phyloP scores from a whole-genome alignment of 2,113 vertebrate species.

The Coptodon rendalli region DNA sequence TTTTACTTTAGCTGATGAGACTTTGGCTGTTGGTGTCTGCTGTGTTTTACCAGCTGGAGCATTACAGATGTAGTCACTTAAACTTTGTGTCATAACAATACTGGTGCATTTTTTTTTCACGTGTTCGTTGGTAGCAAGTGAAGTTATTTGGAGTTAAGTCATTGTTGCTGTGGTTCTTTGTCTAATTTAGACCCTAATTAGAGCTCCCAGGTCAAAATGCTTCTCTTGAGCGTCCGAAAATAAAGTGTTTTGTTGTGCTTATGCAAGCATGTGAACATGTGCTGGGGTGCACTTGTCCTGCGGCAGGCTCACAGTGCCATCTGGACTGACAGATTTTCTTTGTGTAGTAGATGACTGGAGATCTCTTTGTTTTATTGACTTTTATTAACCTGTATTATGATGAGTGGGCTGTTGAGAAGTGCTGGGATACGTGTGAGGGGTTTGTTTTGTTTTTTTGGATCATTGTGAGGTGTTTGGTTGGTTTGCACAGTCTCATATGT shows the following conservation, averaged over 20 bases:
- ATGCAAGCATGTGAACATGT: background rate
- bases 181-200: background rate
- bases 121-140: background rate
- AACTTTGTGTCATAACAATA: background rate
- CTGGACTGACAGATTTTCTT: background rate
- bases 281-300: background rate
- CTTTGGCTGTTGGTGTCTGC: background rate
- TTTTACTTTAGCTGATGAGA: accelerated
- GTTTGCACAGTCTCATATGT: constrained; percentile 3
- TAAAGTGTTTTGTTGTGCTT: background rate
- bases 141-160: background rate
- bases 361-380: background rate
- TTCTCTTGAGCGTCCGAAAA: background rate
- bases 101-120: background rate
- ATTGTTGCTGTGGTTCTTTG: background rate
- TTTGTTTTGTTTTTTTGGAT: background rate
- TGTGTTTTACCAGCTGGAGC: background rate
- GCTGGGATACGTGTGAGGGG: background rate
- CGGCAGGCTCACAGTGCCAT: background rate
- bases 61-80: background rate
- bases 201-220: background rate
- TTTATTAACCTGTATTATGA: background rate
- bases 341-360: constrained; percentile 34
- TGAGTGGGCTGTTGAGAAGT: background rate
- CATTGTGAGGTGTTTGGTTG: background rate